Base-by-base conservation (phyloP, 1,140 invertebrate genomes). In the Pseudachorutes palmiensis region DNA sequence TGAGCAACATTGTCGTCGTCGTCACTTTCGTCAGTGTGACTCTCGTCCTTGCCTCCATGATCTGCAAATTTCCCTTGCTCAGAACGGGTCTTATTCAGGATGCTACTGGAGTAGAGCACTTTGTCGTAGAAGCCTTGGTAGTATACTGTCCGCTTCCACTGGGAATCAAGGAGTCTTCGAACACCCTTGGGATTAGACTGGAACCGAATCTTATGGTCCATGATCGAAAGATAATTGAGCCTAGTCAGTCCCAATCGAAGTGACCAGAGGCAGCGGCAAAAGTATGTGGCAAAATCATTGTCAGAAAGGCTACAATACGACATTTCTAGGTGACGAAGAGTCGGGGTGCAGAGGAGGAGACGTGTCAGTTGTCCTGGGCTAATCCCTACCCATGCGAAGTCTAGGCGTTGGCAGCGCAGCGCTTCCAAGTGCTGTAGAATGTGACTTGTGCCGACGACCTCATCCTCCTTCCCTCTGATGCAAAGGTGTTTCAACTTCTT, bases 121-220 rank as follows among this genome's bases (percentile, higher is more conserved):
- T 55, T 55, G 51, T 16, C 14, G 51, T 55, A 55, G 24, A 19
- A 55, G 9, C 51, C 51, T 12, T 55, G 9, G 51, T 55, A 55
- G 51, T 55, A 55, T 9, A 24, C 14, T 24, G 51, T 24, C 9
- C 24, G 51, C 24, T 22, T 55, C 51, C 51, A 55, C 51, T 55
- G 12, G 12, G 51, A 14, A 5, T 24, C 24, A 9, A 55, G 51
- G 51, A 55, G 24, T 5, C 51, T 14, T 14, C 24, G 9, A 14
- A 55, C 51, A 3, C 9, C 12, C 5, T 26, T 59, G n/a, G 32
- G 57, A 16, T 59, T 58, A 22, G 26, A 22, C 28, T 65, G 55
- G 48, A 58, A 65, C 31, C 49, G 32, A 9, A 65, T 36, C 29
- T 58, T 65, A 5, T 58, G 33, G 29, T 65, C 55, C 31, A 58